These are phyloP conservation scores for Lepus oiostolus DNA, from an alignment of 2,797 vertebrate genomes.

Conservation along the genomic window DNA sequence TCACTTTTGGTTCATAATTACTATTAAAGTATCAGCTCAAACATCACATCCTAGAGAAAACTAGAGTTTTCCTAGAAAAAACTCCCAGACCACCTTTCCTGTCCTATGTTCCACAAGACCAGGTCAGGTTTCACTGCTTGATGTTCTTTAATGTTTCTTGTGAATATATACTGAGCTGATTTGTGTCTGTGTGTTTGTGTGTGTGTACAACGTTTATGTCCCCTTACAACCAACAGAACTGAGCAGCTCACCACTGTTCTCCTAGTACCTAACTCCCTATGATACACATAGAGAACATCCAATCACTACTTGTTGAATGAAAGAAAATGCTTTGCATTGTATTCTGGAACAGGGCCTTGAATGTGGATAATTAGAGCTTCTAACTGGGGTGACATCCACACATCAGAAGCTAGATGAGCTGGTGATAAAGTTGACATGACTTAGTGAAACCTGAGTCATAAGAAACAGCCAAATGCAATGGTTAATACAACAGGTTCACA, in stretches of 20 bases:
- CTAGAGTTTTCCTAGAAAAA: background rate
- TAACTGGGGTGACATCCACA: background rate
- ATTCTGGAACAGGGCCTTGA: background rate
- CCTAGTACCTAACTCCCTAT: background rate
- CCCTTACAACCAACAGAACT: background rate
- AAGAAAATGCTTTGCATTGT: background rate
- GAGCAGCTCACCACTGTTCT: background rate
- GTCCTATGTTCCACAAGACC: background rate
- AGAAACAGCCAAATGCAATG: background rate
- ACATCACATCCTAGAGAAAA: background rate
- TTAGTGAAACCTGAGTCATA: background rate
- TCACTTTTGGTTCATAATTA: background rate
- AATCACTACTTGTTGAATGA: background rate
- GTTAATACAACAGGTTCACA: background rate
- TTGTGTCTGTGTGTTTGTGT: fast-evolving
- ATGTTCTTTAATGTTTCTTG: background rate
- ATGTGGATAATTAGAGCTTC: background rate
- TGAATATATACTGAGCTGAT: background rate
- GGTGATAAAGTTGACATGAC: background rate
- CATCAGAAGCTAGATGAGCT: background rate
- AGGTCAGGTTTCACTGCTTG: background rate
- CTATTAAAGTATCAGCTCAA: background rate
- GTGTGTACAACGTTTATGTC: background rate
- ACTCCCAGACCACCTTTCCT: background rate
- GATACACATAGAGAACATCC: background rate